These are phyloP conservation scores for Planococcus citri DNA, from an alignment of 1,140 invertebrate genomes.

Conservation along the genomic window DNA sequence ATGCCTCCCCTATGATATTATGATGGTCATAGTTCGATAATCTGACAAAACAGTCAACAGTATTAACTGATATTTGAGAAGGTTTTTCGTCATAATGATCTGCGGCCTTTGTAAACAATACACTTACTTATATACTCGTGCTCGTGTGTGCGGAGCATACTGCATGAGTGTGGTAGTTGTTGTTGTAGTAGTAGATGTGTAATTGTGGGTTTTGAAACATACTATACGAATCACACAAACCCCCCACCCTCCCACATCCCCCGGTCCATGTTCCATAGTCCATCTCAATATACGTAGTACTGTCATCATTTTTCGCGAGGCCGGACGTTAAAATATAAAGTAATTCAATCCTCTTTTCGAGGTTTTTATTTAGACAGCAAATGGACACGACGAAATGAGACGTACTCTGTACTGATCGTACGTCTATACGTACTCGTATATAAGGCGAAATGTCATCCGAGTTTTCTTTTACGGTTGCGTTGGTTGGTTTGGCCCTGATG, in stretches of 20 bases:
- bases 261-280: too few species aligned
- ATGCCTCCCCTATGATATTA: neutral
- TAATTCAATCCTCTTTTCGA: conserved; percentile 10
- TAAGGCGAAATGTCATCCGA: neutral
- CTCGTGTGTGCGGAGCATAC: too few species aligned
- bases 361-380: conserved; percentile 14
- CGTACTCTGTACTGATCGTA: neutral
- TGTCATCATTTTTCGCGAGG: too few species aligned
- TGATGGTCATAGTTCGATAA: neutral
- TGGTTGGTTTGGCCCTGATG: too few species aligned
- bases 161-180: too few species aligned
- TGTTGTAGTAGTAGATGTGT: too few species aligned
- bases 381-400: conserved; percentile 15
- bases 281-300: too few species aligned
- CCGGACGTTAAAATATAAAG: neutral
- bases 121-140: neutral
- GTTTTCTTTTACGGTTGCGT: neutral
- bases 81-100: conserved; percentile 2
- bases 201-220: too few species aligned
- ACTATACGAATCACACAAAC: too few species aligned
- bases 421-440: too few species aligned
- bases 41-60: neutral
- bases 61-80: conserved; percentile 1
- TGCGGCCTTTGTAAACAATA: conserved; percentile 1
- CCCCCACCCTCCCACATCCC: too few species aligned